Conservation (phyloP, 1,140 invertebrate genomes). For the Copidosoma floridanum region DNA sequence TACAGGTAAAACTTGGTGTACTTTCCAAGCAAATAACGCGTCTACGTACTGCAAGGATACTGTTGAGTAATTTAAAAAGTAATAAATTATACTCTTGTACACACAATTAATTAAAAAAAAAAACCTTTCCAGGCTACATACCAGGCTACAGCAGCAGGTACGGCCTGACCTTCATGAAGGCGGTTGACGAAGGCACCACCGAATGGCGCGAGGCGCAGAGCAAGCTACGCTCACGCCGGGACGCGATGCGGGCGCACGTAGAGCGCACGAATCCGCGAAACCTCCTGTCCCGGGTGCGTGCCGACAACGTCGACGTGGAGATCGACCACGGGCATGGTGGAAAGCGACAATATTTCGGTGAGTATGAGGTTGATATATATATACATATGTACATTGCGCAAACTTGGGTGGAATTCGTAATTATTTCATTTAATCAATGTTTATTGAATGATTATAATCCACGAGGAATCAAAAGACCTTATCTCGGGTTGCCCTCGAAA, state of each 20-base stretch:
- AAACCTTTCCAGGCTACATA: constrained; percentile 59
- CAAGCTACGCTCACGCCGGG: constrained; percentile 51
- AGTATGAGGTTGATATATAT: too few relatives aligned
- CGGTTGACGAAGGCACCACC: constrained; percentile 68
- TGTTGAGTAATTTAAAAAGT: too few relatives aligned
- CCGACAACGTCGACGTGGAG: constrained; percentile 41
- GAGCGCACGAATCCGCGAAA: constrained; percentile 48
- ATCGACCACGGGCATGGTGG: constrained; percentile 38
- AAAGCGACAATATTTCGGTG: constrained; percentile 42
- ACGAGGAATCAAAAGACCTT: too few relatives aligned
- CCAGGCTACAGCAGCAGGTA: constrained; percentile 63
- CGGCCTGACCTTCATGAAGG: constrained; percentile 67
- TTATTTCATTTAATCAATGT: too few relatives aligned
- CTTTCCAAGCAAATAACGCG: constrained; percentile 8
- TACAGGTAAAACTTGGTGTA: constrained; percentile 55
- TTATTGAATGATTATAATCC: too few relatives aligned
- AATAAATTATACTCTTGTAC: too few relatives aligned
- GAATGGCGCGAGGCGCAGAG: constrained; percentile 63
- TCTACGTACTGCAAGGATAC: too few relatives aligned
- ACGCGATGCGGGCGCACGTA: constrained; percentile 54
- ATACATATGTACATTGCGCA: too few relatives aligned
- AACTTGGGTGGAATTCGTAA: too few relatives aligned
- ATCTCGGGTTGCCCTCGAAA: too few relatives aligned
- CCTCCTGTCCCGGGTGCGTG: constrained; percentile 38
- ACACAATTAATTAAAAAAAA: constrained; percentile 9